These are phyloP conservation scores for Pollachius pollachius DNA, from an alignment of 2,113 vertebrate genomes.

Conservation along the genomic window DNA sequence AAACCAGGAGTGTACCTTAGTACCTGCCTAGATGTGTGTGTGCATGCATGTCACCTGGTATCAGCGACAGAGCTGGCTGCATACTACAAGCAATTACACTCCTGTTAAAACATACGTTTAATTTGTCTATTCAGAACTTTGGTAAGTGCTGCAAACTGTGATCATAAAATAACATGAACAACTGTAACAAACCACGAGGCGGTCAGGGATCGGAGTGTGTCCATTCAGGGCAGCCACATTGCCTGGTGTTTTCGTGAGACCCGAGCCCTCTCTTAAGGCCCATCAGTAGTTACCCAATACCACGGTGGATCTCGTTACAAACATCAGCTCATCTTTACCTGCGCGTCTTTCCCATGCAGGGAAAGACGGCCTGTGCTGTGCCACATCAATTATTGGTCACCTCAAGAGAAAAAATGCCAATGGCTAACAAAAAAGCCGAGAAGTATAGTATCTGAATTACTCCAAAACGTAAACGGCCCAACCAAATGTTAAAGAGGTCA, in stretches of 20 bases:
- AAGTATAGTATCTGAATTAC: too few species aligned
- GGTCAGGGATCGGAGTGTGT: too few species aligned
- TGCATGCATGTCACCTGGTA: not conserved
- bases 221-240: too few species aligned
- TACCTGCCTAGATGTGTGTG: not conserved
- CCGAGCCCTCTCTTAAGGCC: not conserved
- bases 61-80: slow-evolving; percentile 8
- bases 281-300: slow-evolving; percentile 39
- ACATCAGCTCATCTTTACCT: slow-evolving; percentile 26
- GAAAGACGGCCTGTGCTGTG: slow-evolving; percentile 10
- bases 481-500: too few species aligned
- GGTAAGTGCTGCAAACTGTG: too few species aligned
- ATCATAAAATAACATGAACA: too few species aligned
- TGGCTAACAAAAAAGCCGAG: too few species aligned
- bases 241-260: not conserved
- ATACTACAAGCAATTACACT: not conserved
- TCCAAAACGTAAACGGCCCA: too few species aligned
- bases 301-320: slow-evolving; percentile 47
- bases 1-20: slow-evolving; percentile 37
- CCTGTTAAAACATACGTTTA: too few species aligned
- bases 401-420: not conserved
- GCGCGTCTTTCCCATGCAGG: slow-evolving; percentile 33
- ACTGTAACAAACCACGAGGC: too few species aligned
- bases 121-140: too few species aligned
- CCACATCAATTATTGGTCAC: slow-evolving; percentile 56